Conservation (phyloP, 1,140 invertebrate genomes). For the Drosophila miranda region DNA sequence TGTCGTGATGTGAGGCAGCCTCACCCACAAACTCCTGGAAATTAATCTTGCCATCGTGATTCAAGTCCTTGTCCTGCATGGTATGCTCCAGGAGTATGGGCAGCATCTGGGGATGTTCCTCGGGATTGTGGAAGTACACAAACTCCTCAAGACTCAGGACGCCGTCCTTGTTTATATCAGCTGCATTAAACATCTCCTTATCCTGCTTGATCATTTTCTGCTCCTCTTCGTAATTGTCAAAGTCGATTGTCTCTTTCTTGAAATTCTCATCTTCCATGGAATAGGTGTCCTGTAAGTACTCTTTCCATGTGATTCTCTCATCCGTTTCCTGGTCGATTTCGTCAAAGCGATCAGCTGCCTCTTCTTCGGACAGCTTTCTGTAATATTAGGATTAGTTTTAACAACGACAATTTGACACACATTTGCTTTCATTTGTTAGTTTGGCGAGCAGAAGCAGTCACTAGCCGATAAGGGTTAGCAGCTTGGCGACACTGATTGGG, state of each 20-base stretch:
- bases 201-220: constrained; percentile 89
- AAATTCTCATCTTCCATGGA: constrained; percentile 85
- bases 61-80: constrained; percentile 91
- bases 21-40: constrained; percentile 93
- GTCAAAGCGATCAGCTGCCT: constrained; percentile 92
- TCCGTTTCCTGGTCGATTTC: constrained; percentile 94
- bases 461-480: constrained; percentile 26
- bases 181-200: constrained; percentile 92
- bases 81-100: constrained; percentile 92
- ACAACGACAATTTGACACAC: background rate
- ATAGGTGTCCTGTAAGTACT: constrained; percentile 93
- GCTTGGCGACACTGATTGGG: constrained; percentile 28
- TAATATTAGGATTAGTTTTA: constrained; percentile 11
- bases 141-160: constrained; percentile 91
- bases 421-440: constrained; percentile 7
- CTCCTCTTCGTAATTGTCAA: constrained; percentile 82
- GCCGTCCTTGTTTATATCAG: constrained; percentile 93
- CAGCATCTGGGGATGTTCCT: constrained; percentile 95
- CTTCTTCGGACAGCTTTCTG: constrained; percentile 93
- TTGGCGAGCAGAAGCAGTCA: constrained; percentile 25
- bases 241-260: constrained; percentile 82
- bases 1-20: constrained; percentile 88
- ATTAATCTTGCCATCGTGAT: constrained; percentile 91
- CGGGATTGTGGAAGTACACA: constrained; percentile 95
- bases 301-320: constrained; percentile 92